A percentile compares a stretch with the other conserved stretches of the same genome.
phyloP scores from a whole-genome alignment of 2,113 vertebrate genomes.

The Crocuta crocuta region DNA sequence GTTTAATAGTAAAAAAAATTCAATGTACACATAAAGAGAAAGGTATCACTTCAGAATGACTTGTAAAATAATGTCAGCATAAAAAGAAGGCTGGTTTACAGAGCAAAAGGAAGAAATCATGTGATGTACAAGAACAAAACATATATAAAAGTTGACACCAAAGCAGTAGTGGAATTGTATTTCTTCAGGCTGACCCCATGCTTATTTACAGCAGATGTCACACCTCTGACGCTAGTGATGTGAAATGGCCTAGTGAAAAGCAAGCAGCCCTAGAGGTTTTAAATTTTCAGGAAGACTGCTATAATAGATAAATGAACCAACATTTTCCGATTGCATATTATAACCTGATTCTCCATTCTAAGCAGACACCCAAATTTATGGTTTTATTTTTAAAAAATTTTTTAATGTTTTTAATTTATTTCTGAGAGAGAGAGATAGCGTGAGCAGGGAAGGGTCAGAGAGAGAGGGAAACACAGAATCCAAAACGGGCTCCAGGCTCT shows the following conservation, averaged over 20 bases:
- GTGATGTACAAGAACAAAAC: not conserved
- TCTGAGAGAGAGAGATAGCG: too few relatives aligned
- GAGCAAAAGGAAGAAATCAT: not conserved
- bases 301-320: not conserved
- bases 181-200: not conserved
- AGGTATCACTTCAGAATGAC: not conserved
- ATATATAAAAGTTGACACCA: slow-evolving; percentile 16
- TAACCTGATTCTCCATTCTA: slow-evolving; percentile 23
- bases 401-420: too few relatives aligned
- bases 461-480: too few relatives aligned
- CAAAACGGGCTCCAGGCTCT: too few relatives aligned
- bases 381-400: too few relatives aligned
- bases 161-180: not conserved
- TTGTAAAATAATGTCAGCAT: slow-evolving; percentile 6
- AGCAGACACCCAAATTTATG: not conserved
- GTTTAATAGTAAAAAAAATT: slow-evolving; percentile 33
- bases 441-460: too few relatives aligned
- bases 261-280: not conserved
- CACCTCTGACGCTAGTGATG: not conserved
- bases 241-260: not conserved
- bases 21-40: not conserved
- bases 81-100: not conserved
- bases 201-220: not conserved
- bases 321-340: not conserved
- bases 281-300: not conserved